Evolutionary conservation across 2,888 invertebrate genomes (phyloP).

Genomic region (Campoletis raptor): DNA sequence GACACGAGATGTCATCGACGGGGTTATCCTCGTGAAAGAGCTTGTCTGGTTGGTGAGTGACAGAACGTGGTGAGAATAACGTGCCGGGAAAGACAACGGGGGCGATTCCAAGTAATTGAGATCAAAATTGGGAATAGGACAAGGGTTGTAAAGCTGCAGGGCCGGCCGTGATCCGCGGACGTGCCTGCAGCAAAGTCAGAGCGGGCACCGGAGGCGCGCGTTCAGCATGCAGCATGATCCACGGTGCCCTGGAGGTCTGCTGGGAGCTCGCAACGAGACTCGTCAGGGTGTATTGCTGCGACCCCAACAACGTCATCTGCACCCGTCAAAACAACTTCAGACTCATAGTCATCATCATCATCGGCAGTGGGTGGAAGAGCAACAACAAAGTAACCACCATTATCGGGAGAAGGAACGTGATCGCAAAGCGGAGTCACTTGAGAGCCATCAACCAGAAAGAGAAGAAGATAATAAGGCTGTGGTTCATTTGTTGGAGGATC

Average conservation of each 20-base stretch:
- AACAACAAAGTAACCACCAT: neutral
- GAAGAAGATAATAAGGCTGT: conserved; percentile 8
- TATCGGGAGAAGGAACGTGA: neutral
- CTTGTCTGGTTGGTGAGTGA: neutral
- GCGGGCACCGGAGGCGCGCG: conserved; percentile 69
- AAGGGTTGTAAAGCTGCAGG: conserved; percentile 61
- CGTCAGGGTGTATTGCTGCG: conserved; percentile 78
- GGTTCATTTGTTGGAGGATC: conserved; percentile 3
- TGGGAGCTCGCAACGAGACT: conserved; percentile 83
- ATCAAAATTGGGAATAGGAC: conserved; percentile 24
- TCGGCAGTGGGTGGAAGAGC: neutral
- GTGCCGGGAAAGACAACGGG: neutral
- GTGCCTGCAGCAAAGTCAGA: conserved; percentile 69
- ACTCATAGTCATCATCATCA: conserved; percentile 39
- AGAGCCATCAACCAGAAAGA: neutral
- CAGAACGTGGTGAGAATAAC: neutral
- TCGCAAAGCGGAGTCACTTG: neutral
- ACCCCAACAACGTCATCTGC: conserved; percentile 56
- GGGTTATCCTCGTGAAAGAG: conserved; percentile 56
- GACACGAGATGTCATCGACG: conserved; percentile 55
- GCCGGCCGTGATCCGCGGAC: conserved; percentile 66
- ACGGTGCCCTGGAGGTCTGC: conserved; percentile 79
- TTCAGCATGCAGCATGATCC: conserved; percentile 85
- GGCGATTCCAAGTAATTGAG: neutral
- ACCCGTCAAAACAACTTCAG: conserved; percentile 44